These are phyloP conservation scores for Acropternis orthonyx DNA, from an alignment of 2,797 vertebrate species.

Conservation along the genomic window DNA sequence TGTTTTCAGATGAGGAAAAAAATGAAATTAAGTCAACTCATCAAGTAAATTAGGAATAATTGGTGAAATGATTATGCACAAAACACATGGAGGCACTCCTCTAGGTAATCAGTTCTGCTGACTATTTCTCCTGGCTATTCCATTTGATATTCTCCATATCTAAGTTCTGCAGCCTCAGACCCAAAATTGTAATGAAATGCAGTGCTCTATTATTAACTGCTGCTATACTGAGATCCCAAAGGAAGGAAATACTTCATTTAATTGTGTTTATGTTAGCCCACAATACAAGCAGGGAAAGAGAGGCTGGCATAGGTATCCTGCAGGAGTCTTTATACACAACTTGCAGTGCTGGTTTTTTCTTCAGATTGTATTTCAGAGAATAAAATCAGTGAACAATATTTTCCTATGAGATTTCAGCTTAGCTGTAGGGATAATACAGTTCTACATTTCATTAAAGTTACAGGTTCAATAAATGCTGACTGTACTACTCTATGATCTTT, in stretches of 20 bases:
- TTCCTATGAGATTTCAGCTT: conserved; percentile 42
- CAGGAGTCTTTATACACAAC: neutral
- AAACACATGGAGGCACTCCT: neutral
- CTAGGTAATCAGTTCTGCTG: conserved; percentile 18
- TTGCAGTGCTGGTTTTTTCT: neutral
- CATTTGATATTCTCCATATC: conserved; percentile 45
- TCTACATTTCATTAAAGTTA: conserved; percentile 55
- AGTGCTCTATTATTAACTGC: conserved; percentile 42
- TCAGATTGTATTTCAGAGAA: conserved; percentile 31
- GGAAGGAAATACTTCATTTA: conserved; percentile 57
- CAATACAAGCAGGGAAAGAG: neutral
- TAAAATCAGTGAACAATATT: conserved; percentile 41
- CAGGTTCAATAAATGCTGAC: conserved; percentile 52
- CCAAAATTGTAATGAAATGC: conserved; percentile 55
- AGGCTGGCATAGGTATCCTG: neutral
- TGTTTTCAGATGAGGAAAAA: neutral
- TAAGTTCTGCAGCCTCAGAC: conserved; percentile 40
- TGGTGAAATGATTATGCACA: conserved; percentile 37
- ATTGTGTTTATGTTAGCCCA: conserved; percentile 39
- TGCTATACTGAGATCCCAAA: conserved; percentile 39
- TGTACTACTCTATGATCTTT: conserved; percentile 5
- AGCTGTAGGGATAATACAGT: conserved; percentile 48
- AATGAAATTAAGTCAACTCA: neutral
- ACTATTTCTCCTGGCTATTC: conserved; percentile 57
- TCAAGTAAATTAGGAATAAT: conserved; percentile 48